Evolutionary conservation across 2,113 vertebrate species (phyloP).

Genomic region (Mormoops blainvillei): DNA sequence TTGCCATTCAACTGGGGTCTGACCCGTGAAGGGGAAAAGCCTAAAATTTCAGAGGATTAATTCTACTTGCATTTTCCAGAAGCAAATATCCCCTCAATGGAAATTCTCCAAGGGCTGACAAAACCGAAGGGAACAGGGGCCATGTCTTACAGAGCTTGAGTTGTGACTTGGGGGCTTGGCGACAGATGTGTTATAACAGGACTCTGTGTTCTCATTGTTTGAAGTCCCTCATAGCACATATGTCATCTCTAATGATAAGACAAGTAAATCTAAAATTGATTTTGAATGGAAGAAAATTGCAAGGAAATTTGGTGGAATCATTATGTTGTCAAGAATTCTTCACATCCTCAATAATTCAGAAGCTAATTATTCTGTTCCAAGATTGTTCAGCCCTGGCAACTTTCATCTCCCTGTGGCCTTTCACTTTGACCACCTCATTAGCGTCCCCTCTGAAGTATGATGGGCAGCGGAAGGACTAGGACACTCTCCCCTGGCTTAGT

Average conservation of each 20-base stretch:
- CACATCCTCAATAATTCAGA: slow-evolving; percentile 40
- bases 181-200: slow-evolving; percentile 7
- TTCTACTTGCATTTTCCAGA: background rate
- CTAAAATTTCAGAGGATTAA: background rate
- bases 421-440: background rate
- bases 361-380: slow-evolving; percentile 38
- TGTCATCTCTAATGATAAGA: slow-evolving; percentile 32
- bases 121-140: background rate
- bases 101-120: background rate
- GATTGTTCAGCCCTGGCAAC: background rate
- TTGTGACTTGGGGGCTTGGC: slow-evolving; percentile 30
- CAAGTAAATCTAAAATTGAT: slow-evolving; percentile 49
- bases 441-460: background rate
- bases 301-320: slow-evolving; percentile 40
- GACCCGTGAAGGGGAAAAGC: background rate
- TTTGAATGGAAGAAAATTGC: slow-evolving; percentile 61
- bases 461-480: background rate
- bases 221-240: slow-evolving; percentile 35
- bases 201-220: slow-evolving; percentile 41
- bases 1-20: background rate
- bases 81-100: background rate
- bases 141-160: slow-evolving; percentile 36
- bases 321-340: slow-evolving; percentile 66
- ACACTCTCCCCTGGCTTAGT: background rate
- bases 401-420: background rate